Base-by-base conservation (phyloP, 2,888 invertebrate species). In the Drosophila nr. fundita region DNA sequence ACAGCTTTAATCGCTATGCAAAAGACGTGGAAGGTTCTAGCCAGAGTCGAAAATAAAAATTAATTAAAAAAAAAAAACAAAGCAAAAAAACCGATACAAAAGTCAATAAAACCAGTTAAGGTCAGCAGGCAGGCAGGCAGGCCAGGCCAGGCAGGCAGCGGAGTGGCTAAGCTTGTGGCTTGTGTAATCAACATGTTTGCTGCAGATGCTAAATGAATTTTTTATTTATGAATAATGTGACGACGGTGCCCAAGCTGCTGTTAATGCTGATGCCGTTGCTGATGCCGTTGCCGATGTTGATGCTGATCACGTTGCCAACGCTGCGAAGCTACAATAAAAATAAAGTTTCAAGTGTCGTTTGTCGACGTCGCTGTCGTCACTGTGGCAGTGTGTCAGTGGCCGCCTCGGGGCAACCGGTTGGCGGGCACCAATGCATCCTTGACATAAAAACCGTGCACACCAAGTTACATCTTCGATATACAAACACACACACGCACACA, bases 331-430 rank as follows among this genome's bases (percentile, higher is more conserved):
- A 80, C 80, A 88, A 80, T 82, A 81, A 85, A 84, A 84, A 85
- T 81, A 82, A 88, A 86, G 85, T 83, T 70, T 86, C 85, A 86
- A 86, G 89, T 86, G 87, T 86, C 86, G 73, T 60, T 68, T 68
- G 68, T 40, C 53, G 68, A 29, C 40, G 54, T 38, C 49, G 53
- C 21, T 45, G 65, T 49, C 79, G 68, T 73, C 81, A 83, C 63
- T 84, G 82, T 74, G 83, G 85, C 87, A 89, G 71, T 89, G 80
- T 89, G 89, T 87, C 83, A 89, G 88, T 87, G 87, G 86, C 90
- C 84, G 85, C 81, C 78, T 75, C 84, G 82, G 82, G 77, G 81
- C 87, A 92, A 92, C 92, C 92, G 92, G 92, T 92, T 92, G 65
- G 62, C 65, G 68, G 85, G 89, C 78, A 81, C 82, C 87, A 80